Evolutionary conservation across 2,888 invertebrate species (phyloP), one percentile per base, ranked within the genome.

Genomic region (Agrenia bidenticulata): DNA sequence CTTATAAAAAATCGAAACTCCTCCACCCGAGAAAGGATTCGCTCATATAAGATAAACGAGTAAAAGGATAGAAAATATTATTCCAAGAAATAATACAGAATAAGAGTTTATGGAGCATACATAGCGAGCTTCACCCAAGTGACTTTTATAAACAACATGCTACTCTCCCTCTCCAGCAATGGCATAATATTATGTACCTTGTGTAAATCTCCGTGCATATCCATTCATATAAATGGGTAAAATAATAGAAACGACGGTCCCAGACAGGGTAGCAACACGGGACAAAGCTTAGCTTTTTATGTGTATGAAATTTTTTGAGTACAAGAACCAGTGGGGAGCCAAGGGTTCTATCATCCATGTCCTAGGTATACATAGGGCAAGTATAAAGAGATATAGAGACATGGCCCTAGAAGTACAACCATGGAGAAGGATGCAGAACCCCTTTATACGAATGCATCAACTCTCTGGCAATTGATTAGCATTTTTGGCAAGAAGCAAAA

Each of bases 381-480:
- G 32, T 11, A 32, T 32, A 4, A 4, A 32, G 32, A 32, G 32
- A 32, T 7, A 32, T 32, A 32, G 32, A 11, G 32, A 32, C n/a
- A n/a, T n/a, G n/a, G n/a, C n/a, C n/a, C n/a, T n/a, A n/a, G n/a
- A n/a, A n/a, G n/a, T n/a, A n/a, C n/a, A n/a, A 13, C 9, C 11
- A 39, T 9, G 13, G 39, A 39, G 39, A 39, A 13, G 13, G 39
- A 39, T 9, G 13, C 49, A 59, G 49, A n/a, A n/a, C n/a, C 11
- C 32, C 32, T 32, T 42, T 41, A 37, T 51, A 21, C 32, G 64
- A 67, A 68, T 66, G 63, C 66, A 72, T 69, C 68, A 66, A 63
- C 66, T 66, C 61, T 56, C 63, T 61, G 60, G 66, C 66, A 72
- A 72, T 70, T 72, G 70, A 72, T 72, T 72, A 70, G 68, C 72